Evolutionary conservation across 2,888 invertebrate genomes (phyloP).

Genomic region (Dione vanillae): DNA sequence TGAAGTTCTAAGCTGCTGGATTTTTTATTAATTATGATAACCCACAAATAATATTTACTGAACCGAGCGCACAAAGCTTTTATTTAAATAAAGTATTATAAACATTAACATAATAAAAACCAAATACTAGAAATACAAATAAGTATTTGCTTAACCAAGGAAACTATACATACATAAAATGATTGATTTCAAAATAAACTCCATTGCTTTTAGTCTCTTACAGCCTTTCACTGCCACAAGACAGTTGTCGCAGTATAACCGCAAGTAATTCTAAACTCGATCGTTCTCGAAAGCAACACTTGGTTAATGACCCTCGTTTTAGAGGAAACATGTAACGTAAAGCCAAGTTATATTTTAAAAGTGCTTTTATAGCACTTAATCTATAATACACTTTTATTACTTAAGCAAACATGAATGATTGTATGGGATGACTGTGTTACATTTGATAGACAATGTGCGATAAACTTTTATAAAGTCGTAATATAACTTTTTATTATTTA

Average conservation of each 20-base stretch:
- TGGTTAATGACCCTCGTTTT: conserved; percentile 30
- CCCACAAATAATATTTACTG: neutral
- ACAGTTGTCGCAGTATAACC: conserved; percentile 31
- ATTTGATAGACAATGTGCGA: too few species aligned
- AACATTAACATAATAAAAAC: neutral
- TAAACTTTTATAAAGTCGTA: too few species aligned
- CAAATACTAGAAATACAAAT: neutral
- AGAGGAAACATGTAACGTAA: neutral
- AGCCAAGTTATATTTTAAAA: neutral
- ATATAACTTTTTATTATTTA: too few species aligned
- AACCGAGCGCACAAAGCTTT: neutral
- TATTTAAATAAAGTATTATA: too few species aligned
- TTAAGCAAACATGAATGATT: neutral
- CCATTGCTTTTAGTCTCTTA: conserved; percentile 15
- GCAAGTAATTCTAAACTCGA: conserved; percentile 48
- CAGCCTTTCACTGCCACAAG: conserved; percentile 37
- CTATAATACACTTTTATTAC: neutral
- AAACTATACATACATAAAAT: neutral
- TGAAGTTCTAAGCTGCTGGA: neutral
- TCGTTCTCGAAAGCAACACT: conserved; percentile 41
- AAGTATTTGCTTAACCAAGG: neutral
- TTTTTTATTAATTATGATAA: neutral
- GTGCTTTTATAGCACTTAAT: neutral
- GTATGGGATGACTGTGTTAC: neutral
- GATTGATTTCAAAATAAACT: neutral